Conservation (phyloP, 2,797 vertebrate genomes). For the Sandelia bainsii region DNA sequence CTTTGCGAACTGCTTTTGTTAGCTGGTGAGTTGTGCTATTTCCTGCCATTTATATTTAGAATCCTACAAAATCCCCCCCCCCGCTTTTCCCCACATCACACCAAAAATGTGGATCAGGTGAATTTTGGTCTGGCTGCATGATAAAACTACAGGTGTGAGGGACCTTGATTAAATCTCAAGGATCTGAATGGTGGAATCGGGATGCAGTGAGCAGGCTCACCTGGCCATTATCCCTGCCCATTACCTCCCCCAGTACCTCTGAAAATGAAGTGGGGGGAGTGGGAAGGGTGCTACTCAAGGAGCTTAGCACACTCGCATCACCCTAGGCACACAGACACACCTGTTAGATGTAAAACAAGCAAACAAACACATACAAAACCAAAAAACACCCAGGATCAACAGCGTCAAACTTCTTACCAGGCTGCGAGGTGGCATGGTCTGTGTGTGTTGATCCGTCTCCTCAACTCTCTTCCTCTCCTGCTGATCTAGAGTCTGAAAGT, state of each 20-base stretch:
- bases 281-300: constrained; percentile 54
- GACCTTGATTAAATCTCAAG: constrained; percentile 1
- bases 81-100: not conserved
- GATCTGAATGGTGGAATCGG: constrained; percentile 35
- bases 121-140: not conserved
- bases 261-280: constrained; percentile 59
- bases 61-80: not conserved
- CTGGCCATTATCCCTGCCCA: constrained; percentile 62
- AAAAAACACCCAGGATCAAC: not conserved
- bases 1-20: not conserved
- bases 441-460: constrained; percentile 71
- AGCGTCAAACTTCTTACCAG: constrained; percentile 59
- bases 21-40: not conserved
- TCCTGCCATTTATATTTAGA: not conserved
- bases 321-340: constrained; percentile 67
- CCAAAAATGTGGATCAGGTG: not conserved
- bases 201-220: constrained; percentile 62
- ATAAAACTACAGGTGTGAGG: constrained; percentile 9
- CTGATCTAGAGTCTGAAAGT: constrained; percentile 70
- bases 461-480: constrained; percentile 66
- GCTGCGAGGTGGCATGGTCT: constrained; percentile 75
- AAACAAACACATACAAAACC: not conserved
- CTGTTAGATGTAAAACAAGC: constrained; percentile 29
- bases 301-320: constrained; percentile 63
- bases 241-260: constrained; percentile 50